Evolutionary conservation across 2,113 vertebrate genomes (phyloP).

Genomic region (Pollimyrus isidori): DNA sequence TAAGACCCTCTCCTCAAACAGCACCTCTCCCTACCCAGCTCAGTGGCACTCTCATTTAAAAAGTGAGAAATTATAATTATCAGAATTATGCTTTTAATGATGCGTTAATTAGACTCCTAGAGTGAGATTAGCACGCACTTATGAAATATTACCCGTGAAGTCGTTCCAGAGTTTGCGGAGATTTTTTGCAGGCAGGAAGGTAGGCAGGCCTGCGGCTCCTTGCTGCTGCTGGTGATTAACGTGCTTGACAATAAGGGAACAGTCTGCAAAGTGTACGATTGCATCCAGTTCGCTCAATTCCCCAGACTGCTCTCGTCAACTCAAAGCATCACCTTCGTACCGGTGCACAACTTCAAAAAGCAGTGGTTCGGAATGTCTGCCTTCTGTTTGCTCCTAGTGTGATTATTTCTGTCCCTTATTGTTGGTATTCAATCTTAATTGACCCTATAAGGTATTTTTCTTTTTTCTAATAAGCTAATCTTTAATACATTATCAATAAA

Average conservation of each 20-base stretch:
- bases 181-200: conserved; percentile 40
- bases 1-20: conserved; percentile 65
- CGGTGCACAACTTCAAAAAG: not conserved
- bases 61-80: conserved; percentile 84
- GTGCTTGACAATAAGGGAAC: conserved; percentile 63
- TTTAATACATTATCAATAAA: not conserved
- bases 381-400: not conserved
- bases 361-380: not conserved
- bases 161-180: conserved; percentile 59
- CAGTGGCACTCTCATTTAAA: conserved; percentile 67
- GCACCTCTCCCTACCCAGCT: conserved; percentile 55
- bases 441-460: not conserved
- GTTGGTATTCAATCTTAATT: not conserved
- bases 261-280: conserved; percentile 67
- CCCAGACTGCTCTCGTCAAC: conserved; percentile 43
- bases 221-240: conserved; percentile 49
- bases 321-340: conserved; percentile 15
- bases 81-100: conserved; percentile 83
- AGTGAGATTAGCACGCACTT: conserved; percentile 68
- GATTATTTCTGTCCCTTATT: not conserved
- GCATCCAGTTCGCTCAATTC: conserved; percentile 56
- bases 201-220: conserved; percentile 42
- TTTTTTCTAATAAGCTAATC: not conserved
- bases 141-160: conserved; percentile 73
- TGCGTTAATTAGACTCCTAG: conserved; percentile 79